Percentiles rank a stretch among this genome's conserved stretches.
phyloP scores from a whole-genome alignment of 2,797 vertebrate genomes.

The Eutrigla gurnardus region DNA sequence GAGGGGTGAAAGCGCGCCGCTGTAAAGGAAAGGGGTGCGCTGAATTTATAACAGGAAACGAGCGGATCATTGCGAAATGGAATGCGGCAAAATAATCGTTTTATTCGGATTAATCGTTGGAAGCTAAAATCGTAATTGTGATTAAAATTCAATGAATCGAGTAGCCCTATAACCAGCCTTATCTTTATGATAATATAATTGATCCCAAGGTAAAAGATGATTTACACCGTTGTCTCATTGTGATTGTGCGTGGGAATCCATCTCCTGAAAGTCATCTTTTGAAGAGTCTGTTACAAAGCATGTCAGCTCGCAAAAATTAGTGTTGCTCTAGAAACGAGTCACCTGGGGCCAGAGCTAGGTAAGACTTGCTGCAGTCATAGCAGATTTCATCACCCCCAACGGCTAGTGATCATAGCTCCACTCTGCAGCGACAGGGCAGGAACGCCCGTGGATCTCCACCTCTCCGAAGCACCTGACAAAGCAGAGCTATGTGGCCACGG shows the following conservation, averaged over 20 bases:
- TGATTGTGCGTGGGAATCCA: slow-evolving; percentile 19
- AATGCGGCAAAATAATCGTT: too few species aligned
- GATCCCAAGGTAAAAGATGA: not conserved
- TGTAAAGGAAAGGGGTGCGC: too few species aligned
- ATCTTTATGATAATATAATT: not conserved
- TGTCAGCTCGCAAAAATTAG: slow-evolving; percentile 50
- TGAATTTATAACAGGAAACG: too few species aligned
- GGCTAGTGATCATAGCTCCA: slow-evolving; percentile 56
- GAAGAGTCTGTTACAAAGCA: slow-evolving; percentile 48
- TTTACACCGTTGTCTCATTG: slow-evolving; percentile 20
- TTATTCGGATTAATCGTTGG: too few species aligned
- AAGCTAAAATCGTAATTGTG: too few species aligned
- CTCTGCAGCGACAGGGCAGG: slow-evolving; percentile 41
- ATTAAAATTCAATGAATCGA: too few species aligned
- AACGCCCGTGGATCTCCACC: slow-evolving; percentile 35
- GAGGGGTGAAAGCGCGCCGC: too few species aligned
- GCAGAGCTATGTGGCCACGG: slow-evolving; percentile 28
- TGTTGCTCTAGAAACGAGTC: slow-evolving; percentile 56
- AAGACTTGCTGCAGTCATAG: slow-evolving; percentile 58
- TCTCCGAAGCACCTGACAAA: slow-evolving; percentile 58
- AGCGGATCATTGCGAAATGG: too few species aligned
- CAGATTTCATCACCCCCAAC: slow-evolving; percentile 70
- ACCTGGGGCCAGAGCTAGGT: slow-evolving; percentile 53
- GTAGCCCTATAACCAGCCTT: not conserved
- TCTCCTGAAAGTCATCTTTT: slow-evolving; percentile 42